A percentile compares a stretch with the other conserved stretches of the same genome.
Evolutionary conservation across 2,113 vertebrate species (phyloP).

Genomic region (Nothocercus julius): DNA sequence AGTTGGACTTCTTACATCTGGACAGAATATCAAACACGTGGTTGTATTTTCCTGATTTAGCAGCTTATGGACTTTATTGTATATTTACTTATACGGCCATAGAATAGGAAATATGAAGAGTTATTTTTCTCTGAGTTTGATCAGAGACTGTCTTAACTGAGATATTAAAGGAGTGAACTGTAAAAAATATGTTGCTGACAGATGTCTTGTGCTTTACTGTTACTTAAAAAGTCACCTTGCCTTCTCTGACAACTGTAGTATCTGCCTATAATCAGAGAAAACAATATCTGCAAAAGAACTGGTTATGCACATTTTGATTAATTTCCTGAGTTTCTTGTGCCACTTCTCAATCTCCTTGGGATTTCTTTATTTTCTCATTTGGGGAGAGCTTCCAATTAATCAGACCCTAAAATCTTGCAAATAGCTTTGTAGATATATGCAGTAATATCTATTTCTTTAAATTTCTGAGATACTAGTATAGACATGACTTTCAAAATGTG

Average conservation of each 20-base stretch:
- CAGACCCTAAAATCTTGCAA: slow-evolving; percentile 11
- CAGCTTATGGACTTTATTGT: neutral
- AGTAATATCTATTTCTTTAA: neutral
- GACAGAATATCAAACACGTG: neutral
- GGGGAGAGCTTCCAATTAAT: slow-evolving; percentile 21
- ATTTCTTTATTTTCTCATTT: slow-evolving; percentile 45
- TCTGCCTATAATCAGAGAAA: slow-evolving; percentile 44
- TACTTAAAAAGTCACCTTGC: slow-evolving; percentile 26
- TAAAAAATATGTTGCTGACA: slow-evolving; percentile 6
- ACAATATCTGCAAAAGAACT: slow-evolving; percentile 55
- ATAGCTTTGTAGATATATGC: neutral
- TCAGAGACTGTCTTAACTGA: neutral
- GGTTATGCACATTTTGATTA: slow-evolving; percentile 41
- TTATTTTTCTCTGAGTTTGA: neutral
- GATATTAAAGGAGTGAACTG: neutral
- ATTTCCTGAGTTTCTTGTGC: slow-evolving; percentile 3
- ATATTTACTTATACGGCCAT: neutral
- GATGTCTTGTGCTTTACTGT: slow-evolving; percentile 29
- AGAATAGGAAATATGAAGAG: neutral
- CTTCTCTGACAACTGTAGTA: neutral
- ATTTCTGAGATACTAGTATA: neutral
- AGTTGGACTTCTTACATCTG: neutral
- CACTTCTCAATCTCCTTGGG: slow-evolving; percentile 18
- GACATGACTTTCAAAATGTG: neutral
- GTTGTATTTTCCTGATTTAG: neutral